Evolutionary conservation across 2,113 vertebrate genomes (phyloP).

Genomic region (Cinclus mexicanus): DNA sequence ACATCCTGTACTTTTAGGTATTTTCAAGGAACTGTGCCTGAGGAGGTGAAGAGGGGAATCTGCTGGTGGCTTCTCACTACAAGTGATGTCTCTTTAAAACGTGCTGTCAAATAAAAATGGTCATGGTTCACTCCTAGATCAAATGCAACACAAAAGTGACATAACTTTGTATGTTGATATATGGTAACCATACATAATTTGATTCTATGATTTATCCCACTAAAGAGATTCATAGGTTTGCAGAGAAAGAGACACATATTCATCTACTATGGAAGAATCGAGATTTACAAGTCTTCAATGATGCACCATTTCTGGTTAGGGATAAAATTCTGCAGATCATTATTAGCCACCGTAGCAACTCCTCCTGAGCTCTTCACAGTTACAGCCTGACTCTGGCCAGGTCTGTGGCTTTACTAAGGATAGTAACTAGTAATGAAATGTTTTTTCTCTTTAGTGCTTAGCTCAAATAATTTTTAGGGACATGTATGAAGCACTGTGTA

Average conservation of each 20-base stretch:
- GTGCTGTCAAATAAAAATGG: background rate
- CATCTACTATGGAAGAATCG: background rate
- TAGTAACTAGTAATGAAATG: background rate
- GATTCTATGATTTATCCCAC: background rate
- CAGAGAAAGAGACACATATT: background rate
- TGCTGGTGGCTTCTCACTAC: background rate
- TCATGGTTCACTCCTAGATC: background rate
- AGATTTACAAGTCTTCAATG: background rate
- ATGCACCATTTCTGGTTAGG: background rate
- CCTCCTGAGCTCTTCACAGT: background rate
- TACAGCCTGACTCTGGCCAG: background rate
- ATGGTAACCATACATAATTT: background rate
- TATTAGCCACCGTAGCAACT: background rate
- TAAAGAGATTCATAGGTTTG: background rate
- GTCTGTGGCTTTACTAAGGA: background rate
- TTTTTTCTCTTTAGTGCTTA: background rate
- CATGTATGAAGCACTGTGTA: background rate
- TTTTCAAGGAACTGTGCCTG: background rate
- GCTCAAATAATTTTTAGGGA: background rate
- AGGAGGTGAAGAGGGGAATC: background rate
- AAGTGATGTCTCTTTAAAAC: background rate
- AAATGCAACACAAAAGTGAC: background rate
- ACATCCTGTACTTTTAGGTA: background rate
- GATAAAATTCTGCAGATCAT: background rate
- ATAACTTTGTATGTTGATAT: background rate